Evolutionary conservation across 2,113 vertebrate genomes (phyloP).

Genomic region (Apistogramma diplotaenia): DNA sequence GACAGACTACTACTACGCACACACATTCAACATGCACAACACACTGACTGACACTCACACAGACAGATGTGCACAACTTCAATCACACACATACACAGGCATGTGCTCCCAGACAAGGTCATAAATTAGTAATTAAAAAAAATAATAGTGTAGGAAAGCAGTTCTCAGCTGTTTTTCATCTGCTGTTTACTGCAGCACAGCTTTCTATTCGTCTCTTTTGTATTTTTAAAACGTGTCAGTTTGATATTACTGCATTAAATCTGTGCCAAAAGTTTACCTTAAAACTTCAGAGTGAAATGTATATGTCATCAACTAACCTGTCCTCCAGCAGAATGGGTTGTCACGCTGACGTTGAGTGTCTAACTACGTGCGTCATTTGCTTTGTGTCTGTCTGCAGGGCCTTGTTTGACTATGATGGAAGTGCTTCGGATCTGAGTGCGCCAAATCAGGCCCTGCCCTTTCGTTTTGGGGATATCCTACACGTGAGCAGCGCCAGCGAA

Average conservation of each 20-base stretch:
- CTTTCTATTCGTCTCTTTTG: neutral
- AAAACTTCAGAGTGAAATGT: neutral
- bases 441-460: conserved; percentile 92
- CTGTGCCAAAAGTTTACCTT: neutral
- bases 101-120: conserved; percentile 18
- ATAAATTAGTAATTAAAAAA: conserved; percentile 6
- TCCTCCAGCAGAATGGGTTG: neutral
- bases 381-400: conserved; percentile 37
- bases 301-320: neutral
- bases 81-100: neutral
- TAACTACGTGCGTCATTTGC: neutral
- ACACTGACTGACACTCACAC: conserved; percentile 15
- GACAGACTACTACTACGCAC: conserved; percentile 22
- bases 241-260: neutral
- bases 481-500: conserved; percentile 91
- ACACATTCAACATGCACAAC: neutral
- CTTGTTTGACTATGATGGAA: conserved; percentile 90
- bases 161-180: conserved; percentile 18
- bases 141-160: neutral
- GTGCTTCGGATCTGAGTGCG: conserved; percentile 84
- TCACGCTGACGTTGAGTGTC: neutral
- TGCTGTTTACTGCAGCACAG: accelerated
- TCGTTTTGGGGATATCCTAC: conserved; percentile 93
- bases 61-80: conserved; percentile 8
- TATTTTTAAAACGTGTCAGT: neutral